Evolutionary conservation across 2,797 vertebrate genomes (phyloP), one percentile per base, ranked within the genome.

Genomic region (Naso thynnoides): DNA sequence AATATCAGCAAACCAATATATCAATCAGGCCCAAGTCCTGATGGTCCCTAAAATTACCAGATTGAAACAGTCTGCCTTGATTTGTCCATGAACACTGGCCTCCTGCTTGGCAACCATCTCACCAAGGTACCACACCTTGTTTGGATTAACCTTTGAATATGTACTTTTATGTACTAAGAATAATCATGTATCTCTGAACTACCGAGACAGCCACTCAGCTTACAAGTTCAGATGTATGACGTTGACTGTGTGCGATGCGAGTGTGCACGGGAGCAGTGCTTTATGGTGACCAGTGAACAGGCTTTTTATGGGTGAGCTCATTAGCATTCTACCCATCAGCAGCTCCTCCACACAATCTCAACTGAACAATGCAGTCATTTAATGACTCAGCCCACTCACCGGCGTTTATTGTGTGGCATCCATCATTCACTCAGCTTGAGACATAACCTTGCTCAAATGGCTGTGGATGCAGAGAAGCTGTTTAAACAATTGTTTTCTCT

Each of bases 341-440:
- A 48, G 50, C 83, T 83, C 73, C 81, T 86, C 68, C 81, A 78
- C 76, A 59, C 75, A 67, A 78, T 66, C 58, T 44, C 19, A 73
- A 72, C 42, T 13, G 64, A 90, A 91, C 82, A 89, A 86, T 76
- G 76, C 85, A 76, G 73, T 73, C 83, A 66, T 88, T 85, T 75
- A 82, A 77, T 71, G 80, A 88, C 76, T 88, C 83, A 83, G 81
- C 79, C 88, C 76, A 77, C 86, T 90, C 73, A 44, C 54, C 58
- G 9, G 19, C 82, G 15, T 85, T 82, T 81, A 70, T 79, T 78
- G 73, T 47, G 63, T 84, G 74, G 70, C 81, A 82, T 76, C 73
- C 79, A 81, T 91, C 84, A 80, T 85, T 85, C 60, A 50, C 76
- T 79, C 73, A 50, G 78, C 72, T 78, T 77, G 76, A 82, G 67